Conservation (phyloP, 2,888 invertebrate genomes). For the Sesia apiformis region DNA sequence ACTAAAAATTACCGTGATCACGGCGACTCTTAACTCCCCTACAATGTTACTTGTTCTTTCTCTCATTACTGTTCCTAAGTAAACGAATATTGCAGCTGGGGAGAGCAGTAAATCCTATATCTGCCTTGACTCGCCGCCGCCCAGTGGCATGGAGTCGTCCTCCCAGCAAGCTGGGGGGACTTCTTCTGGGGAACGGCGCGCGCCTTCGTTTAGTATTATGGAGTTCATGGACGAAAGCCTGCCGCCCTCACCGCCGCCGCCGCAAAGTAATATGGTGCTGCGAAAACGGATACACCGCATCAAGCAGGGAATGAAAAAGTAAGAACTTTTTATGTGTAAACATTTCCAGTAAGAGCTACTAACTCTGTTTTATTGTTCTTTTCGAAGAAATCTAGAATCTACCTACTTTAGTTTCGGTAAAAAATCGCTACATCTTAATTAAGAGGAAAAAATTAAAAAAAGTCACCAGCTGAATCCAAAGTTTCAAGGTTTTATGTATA, state of each 20-base stretch:
- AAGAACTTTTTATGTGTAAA: conserved; percentile 10
- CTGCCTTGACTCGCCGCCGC: conserved; percentile 74
- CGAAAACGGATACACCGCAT: conserved; percentile 90
- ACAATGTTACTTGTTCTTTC: too few relatives aligned
- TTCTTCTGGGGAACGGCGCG: conserved; percentile 61
- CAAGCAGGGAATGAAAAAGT: conserved; percentile 91
- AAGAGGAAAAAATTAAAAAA: too few relatives aligned
- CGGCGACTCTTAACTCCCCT: too few relatives aligned
- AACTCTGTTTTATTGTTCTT: too few relatives aligned
- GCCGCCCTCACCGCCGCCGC: conserved; percentile 77
- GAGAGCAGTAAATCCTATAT: conserved; percentile 74
- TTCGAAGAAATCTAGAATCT: too few relatives aligned
- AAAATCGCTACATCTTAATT: too few relatives aligned
- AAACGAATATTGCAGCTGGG: conserved; percentile 45
- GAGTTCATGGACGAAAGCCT: conserved; percentile 62
- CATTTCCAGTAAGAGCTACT: too few relatives aligned
- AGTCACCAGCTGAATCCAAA: too few relatives aligned
- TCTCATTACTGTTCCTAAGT: too few relatives aligned
- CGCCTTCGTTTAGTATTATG: conserved; percentile 33
- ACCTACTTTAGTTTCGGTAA: too few relatives aligned
- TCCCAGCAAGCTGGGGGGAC: conserved; percentile 58
- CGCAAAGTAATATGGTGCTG: conserved; percentile 89
- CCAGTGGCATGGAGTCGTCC: conserved; percentile 66
- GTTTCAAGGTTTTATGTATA: too few relatives aligned
- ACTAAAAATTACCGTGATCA: too few relatives aligned